These are phyloP conservation scores for Podiceps cristatus DNA, from an alignment of 2,113 vertebrate genomes.

Conservation along the genomic window DNA sequence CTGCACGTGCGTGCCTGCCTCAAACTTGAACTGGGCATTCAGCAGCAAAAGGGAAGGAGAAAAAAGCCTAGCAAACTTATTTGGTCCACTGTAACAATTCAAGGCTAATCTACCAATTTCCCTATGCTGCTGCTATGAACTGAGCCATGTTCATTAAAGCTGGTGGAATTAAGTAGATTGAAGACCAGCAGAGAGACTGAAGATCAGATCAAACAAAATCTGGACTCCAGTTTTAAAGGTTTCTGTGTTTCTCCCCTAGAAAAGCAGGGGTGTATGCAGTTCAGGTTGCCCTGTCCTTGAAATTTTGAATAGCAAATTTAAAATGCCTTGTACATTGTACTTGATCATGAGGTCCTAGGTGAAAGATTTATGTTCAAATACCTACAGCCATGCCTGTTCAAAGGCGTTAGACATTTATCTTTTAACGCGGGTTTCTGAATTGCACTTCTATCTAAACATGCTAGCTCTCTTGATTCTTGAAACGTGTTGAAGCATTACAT, in stretches of 20 bases:
- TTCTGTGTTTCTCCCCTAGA: neutral
- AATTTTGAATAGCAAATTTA: neutral
- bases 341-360: neutral
- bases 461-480: neutral
- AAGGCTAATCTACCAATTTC: neutral
- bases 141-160: neutral
- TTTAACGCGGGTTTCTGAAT: neutral
- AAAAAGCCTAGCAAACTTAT: neutral
- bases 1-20: neutral
- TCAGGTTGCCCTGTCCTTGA: neutral
- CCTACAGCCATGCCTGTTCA: neutral
- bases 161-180: neutral
- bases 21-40: neutral
- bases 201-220: neutral
- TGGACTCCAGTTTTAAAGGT: neutral
- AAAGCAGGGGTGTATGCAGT: neutral
- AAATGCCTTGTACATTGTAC: neutral
- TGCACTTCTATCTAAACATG: neutral
- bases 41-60: neutral
- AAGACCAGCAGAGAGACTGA: neutral
- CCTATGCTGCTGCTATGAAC: neutral
- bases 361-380: neutral
- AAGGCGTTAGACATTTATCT: neutral
- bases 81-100: neutral
- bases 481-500: neutral